Base-by-base conservation (phyloP, 2,797 vertebrate species). In the Macropodus opercularis region DNA sequence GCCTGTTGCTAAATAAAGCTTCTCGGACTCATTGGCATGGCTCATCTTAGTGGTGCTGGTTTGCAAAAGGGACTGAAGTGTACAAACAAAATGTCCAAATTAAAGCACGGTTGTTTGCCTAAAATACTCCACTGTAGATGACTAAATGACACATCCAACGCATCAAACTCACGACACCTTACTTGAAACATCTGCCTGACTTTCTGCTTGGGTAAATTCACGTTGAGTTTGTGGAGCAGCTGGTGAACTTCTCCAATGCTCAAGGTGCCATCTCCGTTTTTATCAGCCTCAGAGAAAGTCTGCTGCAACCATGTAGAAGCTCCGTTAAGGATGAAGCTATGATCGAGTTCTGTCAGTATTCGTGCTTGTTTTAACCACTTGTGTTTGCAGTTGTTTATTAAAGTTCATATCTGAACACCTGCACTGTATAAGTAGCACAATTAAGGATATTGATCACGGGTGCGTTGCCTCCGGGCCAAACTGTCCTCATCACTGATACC, bases 401-500 rank as follows among this genome's bases (percentile, higher is more conserved):
- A 1, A 4, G 31, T 49, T 5, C 9, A 7, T 34, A 6, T 18
- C 6, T 8, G 2, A 51, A 13, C 15, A 29, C n/a, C n/a, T 36
- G 15, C 26, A 19, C n/a, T n/a, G n/a, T 17, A 19, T 15, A 18
- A 49, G 14, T 22, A 4, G 11, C 23, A 22, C 34, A 0, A 35
- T 51, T 55, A 93, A 98, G 95, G 97, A 98, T 99, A 98, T 96
- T 98, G 97, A 90, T 99, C 96, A 4, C 96, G 89, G 14, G 96
- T 97, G 31, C 96, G 93, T 44, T 98, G 97, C 66, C 97, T 94
- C 49, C 95, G 94, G 15, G 96, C 94, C 65, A 99, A 83, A 67
- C 96, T 95, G 92, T 99, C 96, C 80, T 98, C 96, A 0, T 98
- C 96, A 0, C 96, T 96, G 89, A 99, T 98, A 18, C 97, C 96